These are phyloP conservation scores for Bubo bubo DNA, from an alignment of 2,113 vertebrate genomes.

Conservation along the genomic window DNA sequence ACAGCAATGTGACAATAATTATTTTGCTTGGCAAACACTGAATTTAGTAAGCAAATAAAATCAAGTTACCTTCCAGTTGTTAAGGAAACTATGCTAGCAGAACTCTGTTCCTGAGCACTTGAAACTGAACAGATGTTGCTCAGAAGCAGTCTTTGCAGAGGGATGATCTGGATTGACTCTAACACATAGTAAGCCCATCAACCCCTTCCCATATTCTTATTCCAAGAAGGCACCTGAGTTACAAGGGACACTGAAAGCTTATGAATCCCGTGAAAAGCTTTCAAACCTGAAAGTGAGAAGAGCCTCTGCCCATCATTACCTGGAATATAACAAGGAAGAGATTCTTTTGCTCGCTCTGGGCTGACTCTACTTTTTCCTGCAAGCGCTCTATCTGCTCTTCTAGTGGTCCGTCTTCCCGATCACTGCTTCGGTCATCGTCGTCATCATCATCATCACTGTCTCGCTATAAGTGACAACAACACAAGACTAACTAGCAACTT, in stretches of 20 bases:
- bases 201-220: not conserved
- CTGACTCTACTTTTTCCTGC: slow-evolving; percentile 95
- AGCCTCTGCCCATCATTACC: slow-evolving; percentile 69
- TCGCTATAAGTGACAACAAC: slow-evolving; percentile 69
- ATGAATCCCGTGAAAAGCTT: not conserved
- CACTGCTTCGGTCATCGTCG: slow-evolving; percentile 89
- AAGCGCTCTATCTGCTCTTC: slow-evolving; percentile 95
- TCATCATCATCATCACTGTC: slow-evolving; percentile 88
- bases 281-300: not conserved
- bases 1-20: not conserved
- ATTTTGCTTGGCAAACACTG: not conserved
- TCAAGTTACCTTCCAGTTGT: not conserved
- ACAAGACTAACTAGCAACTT: not conserved
- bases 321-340: slow-evolving; percentile 98
- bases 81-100: not conserved
- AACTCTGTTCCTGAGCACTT: not conserved
- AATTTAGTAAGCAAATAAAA: not conserved
- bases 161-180: not conserved
- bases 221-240: not conserved
- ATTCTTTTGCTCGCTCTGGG: slow-evolving; percentile 98
- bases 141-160: not conserved
- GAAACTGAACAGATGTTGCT: not conserved
- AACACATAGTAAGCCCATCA: not conserved
- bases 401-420: slow-evolving; percentile 90
- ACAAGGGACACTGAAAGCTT: not conserved